Percentiles rank a stretch among this genome's conserved stretches.
Evolutionary conservation across 2,888 invertebrate genomes (phyloP).

Genomic region (Polia nebulosa): DNA sequence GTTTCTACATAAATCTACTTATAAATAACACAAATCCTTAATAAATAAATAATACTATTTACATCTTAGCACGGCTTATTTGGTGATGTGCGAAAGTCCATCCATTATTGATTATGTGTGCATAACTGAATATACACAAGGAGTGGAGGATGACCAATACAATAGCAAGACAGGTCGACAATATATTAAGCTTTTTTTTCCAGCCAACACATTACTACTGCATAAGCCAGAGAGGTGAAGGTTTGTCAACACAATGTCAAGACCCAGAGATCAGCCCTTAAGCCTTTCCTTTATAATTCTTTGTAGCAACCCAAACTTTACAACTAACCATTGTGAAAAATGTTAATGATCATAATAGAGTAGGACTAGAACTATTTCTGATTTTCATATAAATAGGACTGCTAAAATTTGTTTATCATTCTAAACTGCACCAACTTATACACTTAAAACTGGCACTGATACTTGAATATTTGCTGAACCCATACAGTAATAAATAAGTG

Average conservation of each 20-base stretch:
- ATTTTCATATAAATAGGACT: background rate
- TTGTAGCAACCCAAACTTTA: too few relatives aligned
- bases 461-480: slow-evolving; percentile 5
- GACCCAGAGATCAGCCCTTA: too few relatives aligned
- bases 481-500: slow-evolving; percentile 7
- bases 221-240: background rate
- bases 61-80: too few relatives aligned
- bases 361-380: too few relatives aligned
- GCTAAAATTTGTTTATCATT: background rate
- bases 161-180: background rate
- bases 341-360: background rate
- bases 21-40: slow-evolving; percentile 20
- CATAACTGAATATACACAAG: background rate
- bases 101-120: too few relatives aligned
- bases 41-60: slow-evolving; percentile 52
- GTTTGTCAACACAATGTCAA: background rate
- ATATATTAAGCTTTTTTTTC: background rate
- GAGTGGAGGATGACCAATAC: background rate
- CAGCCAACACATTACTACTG: background rate
- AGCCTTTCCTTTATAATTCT: too few relatives aligned
- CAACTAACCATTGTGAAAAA: too few relatives aligned
- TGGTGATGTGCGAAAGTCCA: too few relatives aligned
- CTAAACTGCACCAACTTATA: background rate
- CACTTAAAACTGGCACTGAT: background rate
- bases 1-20: slow-evolving; percentile 18